phyloP scores from a whole-genome alignment of 1,140 invertebrate genomes.

The Pinna nobilis region DNA sequence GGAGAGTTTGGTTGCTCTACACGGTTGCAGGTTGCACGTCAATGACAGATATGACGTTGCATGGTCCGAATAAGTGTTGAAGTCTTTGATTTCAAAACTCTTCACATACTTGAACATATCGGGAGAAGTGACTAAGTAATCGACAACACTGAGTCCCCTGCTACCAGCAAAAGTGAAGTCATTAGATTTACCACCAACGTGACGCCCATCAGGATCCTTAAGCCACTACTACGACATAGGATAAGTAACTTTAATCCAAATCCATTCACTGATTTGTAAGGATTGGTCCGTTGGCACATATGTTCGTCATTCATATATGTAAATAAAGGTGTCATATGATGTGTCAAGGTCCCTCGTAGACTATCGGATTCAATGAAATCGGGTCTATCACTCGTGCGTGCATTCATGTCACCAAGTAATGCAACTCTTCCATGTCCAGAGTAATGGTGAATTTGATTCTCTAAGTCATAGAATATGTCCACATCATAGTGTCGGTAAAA shows the following conservation, averaged over 20 bases:
- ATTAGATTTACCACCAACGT: too few relatives aligned
- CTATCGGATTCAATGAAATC: background rate
- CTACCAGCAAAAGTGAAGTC: background rate
- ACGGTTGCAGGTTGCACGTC: too few relatives aligned
- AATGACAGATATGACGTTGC: too few relatives aligned
- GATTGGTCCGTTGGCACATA: background rate
- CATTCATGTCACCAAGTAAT: background rate
- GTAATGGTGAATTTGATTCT: background rate
- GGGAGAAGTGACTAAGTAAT: background rate
- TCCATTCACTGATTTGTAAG: background rate
- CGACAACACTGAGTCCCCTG: background rate
- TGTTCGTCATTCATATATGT: background rate
- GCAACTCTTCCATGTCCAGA: background rate
- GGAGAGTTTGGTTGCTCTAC: too few relatives aligned
- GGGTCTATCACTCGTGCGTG: background rate
- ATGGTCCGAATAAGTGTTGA: too few relatives aligned
- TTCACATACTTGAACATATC: background rate
- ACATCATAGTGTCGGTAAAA: background rate
- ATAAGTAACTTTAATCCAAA: background rate
- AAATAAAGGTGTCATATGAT: background rate
- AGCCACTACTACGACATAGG: background rate
- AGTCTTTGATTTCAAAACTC: background rate
- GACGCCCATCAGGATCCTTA: background rate
- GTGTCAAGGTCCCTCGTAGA: background rate
- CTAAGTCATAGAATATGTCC: background rate